Evolutionary conservation across 2,888 invertebrate genomes (phyloP).

Genomic region (Trachelus tabidus): DNA sequence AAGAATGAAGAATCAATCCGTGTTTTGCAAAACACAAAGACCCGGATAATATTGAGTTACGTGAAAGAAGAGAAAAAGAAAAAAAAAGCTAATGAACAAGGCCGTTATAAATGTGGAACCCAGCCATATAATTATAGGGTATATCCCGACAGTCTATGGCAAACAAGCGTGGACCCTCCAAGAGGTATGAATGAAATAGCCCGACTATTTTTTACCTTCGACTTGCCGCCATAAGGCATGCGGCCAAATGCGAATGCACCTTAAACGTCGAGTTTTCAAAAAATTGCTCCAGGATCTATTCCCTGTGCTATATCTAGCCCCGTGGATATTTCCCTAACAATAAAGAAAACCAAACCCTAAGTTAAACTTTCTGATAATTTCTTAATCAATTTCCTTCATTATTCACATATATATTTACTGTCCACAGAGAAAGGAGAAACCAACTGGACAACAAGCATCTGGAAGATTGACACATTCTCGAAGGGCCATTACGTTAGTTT

Average conservation of each 20-base stretch:
- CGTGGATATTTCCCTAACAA: neutral
- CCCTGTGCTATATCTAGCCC: neutral
- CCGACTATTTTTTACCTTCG: conserved; percentile 21
- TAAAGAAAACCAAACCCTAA: neutral
- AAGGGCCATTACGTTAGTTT: conserved; percentile 8
- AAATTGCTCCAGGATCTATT: neutral
- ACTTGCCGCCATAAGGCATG: conserved; percentile 21
- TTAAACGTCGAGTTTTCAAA: conserved; percentile 4
- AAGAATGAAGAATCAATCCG: conserved; percentile 6
- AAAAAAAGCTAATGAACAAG: conserved; percentile 35
- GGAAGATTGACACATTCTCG: conserved; percentile 1
- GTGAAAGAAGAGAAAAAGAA: conserved; percentile 16
- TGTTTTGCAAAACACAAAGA: conserved; percentile 43
- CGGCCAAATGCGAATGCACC: conserved; percentile 16
- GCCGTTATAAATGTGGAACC: conserved; percentile 46
- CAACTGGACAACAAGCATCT: neutral
- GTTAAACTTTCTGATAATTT: neutral
- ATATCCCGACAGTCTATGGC: conserved; percentile 1
- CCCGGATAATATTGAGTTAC: conserved; percentile 40
- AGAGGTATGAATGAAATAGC: conserved; percentile 26
- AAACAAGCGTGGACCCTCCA: conserved; percentile 14
- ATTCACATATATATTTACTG: too few species aligned
- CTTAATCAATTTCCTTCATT: too few species aligned
- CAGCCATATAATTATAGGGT: conserved; percentile 35
- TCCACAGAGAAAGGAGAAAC: too few species aligned